Conservation (phyloP, 1,140 invertebrate species). For the Rhagoletis zephyria region DNA sequence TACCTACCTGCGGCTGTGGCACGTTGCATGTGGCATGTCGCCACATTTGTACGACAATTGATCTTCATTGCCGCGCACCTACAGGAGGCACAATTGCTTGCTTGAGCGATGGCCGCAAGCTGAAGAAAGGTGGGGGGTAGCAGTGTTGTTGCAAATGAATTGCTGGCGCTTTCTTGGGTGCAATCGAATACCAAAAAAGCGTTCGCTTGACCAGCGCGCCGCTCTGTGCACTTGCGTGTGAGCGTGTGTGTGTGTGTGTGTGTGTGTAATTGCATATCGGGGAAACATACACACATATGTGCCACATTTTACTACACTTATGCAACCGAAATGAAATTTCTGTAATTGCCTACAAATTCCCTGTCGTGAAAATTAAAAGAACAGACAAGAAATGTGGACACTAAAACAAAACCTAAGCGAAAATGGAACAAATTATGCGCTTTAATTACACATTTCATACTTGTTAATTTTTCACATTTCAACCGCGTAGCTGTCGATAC, state of each 20-base stretch:
- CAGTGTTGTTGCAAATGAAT: slow-evolving; percentile 7
- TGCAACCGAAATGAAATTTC: slow-evolving; percentile 1
- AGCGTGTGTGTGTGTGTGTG: background rate
- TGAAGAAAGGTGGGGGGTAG: background rate
- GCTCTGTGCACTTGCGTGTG: background rate
- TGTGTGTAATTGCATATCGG: background rate
- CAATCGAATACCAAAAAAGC: slow-evolving; percentile 9
- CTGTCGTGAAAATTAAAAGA: slow-evolving; percentile 21
- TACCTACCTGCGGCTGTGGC: slow-evolving; percentile 28
- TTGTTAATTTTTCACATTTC: slow-evolving; percentile 52
- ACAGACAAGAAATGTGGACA: background rate
- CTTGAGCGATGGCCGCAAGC: background rate
- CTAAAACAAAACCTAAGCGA: background rate
- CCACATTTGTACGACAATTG: slow-evolving; percentile 53
- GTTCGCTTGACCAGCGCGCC: background rate
- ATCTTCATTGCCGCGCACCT: slow-evolving; percentile 38
- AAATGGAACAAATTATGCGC: slow-evolving; percentile 31
- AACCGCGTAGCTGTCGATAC: background rate
- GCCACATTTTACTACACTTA: background rate
- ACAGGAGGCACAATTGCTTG: slow-evolving; percentile 9
- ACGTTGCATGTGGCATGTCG: slow-evolving; percentile 44
- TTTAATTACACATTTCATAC: slow-evolving; percentile 51
- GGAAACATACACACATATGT: background rate
- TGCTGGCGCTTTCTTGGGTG: slow-evolving; percentile 34
- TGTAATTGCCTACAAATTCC: slow-evolving; percentile 42